phyloP scores from a whole-genome alignment of 2,113 vertebrate species.

The Struthidea cinerea region DNA sequence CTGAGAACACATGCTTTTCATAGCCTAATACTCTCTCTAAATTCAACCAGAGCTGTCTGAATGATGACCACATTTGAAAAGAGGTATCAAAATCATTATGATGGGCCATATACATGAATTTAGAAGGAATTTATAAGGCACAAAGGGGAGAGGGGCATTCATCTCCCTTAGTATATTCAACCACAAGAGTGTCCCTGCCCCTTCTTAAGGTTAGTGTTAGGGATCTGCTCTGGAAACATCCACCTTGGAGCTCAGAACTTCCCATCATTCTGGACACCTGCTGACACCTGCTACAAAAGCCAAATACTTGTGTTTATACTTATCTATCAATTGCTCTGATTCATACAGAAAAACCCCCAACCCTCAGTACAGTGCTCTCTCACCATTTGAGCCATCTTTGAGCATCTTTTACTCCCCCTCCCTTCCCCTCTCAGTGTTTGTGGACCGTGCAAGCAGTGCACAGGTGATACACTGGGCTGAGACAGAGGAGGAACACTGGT shows the following conservation, averaged over 20 bases:
- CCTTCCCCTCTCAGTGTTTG: not conserved
- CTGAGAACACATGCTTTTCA: not conserved
- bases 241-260: not conserved
- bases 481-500: not conserved
- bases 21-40: not conserved
- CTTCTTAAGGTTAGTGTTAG: not conserved
- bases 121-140: not conserved
- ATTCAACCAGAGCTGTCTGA: constrained; percentile 1
- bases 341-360: not conserved
- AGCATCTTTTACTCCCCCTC: not conserved
- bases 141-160: not conserved
- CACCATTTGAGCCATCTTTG: not conserved
- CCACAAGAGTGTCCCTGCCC: not conserved
- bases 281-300: not conserved
- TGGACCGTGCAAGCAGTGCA: not conserved
- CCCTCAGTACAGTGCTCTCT: not conserved
- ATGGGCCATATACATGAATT: not conserved
- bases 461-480: not conserved
- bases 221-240: not conserved
- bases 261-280: not conserved
- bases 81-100: not conserved
- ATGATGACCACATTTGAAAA: not conserved
- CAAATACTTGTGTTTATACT: not conserved
- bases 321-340: not conserved
- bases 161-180: not conserved